Evolutionary conservation across 2,888 invertebrate genomes (phyloP), one percentile per base, ranked within the genome.

Genomic region (Stictocephala bisonia): DNA sequence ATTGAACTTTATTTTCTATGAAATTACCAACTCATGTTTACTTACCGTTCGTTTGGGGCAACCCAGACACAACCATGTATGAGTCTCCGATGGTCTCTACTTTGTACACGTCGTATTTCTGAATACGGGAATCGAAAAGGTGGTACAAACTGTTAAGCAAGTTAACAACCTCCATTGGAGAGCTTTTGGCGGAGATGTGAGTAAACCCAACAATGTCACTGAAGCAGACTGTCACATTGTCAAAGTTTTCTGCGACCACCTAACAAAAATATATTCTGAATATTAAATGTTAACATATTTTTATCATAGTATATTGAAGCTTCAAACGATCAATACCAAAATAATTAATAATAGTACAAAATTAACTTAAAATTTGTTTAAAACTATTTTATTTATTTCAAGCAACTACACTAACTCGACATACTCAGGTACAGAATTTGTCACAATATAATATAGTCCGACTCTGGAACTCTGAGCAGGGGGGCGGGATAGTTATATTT

Each of bases 101-200:
- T 79, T 92, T 92, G 83, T 92, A 92, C 0, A 92, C 92, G 78
- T 91, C 90, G 81, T 90, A 91, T 76, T 89, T 88, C 80, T 87
- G 87, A 79, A 92, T 91, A 76, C 89, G 88, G 67, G 88, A 88
- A 79, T 92, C 92, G 81, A 92, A 92, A 71, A 90, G 86, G 22
- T 89, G 89, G 84, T 92, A 92, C n/a, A 92, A 84, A 82, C 90
- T 89, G 81, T 92, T 92, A 75, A 92, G 86, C 86, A 92, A 88
- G 77, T 86, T 86, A 69, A 88, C 87, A 72, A 88, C 86, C 82
- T 90, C 87, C 87, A 90, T 88, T 0, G 90, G 90, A 0, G 90
- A 88, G 79, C 89, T 89, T 71, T 82, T 84, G 0, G 90, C 88
- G 0, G 90, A 88, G 74, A 91, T 86, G 56, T 84, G 85, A 2